Evolutionary conservation across 1,140 invertebrate species (phyloP), one percentile per base, ranked within the genome.

Genomic region (Dryas iulia): DNA sequence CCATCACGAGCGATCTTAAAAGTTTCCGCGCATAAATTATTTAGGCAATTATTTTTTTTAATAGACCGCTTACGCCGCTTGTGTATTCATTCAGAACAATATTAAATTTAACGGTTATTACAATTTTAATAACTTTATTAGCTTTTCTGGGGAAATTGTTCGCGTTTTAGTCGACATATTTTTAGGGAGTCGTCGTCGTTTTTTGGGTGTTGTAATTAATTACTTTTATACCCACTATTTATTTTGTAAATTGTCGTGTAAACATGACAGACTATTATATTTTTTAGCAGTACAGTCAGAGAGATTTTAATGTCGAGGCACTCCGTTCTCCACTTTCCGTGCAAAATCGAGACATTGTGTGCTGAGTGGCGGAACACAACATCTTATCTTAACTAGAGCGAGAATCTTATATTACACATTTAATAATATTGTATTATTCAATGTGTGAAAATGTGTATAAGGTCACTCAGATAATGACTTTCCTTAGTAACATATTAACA

Each of bases 31-130:
- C 39, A 47, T 47, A 47, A 47, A 47, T 47, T 47, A 18, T 14
- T 47, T 47, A 14, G 39, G 14, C 39, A 47, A 47, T 47, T 47
- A 47, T 47, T 47, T 47, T 56, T 47, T 47, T 47, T 47, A 21
- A 47, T 47, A 47, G 39, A 47, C 39, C 39, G 39, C 39, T 47
- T 47, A 47, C 39, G 39, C 39, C 39, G 39, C 39, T 18, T 18
- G 39, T 47, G 18, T n/a, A 31, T 31, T 31, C 30, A 31, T 31
- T 31, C 30, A 8, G 30, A 31, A 31, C 30, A 47, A 21, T 47
- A 47, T 47, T 47, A 47, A 47, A n/a, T 47, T 47, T 47, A 2
- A 47, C 39, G 14, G 39, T 47, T 47, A 47, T 47, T 47, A 47
- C 6, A 47, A 47, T 47, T 21, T 47, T 8, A 47, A 47, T 21